Evolutionary conservation across 1,140 invertebrate genomes (phyloP), one percentile per base, ranked within the genome.

Genomic region (Anoplophora glabripennis): DNA sequence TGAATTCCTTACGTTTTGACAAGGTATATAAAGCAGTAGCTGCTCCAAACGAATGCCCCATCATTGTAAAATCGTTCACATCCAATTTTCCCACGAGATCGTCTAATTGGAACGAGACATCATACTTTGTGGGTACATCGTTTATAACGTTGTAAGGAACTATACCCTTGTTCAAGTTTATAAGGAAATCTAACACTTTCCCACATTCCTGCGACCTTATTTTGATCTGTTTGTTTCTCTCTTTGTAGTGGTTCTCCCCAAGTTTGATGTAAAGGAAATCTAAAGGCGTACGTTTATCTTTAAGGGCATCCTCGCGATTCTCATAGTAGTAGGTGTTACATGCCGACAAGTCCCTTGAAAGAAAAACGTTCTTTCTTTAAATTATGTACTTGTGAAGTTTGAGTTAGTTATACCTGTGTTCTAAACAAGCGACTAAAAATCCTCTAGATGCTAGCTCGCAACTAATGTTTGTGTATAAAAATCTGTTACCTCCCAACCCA

Each of bases 31-130:
- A 66, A 33, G 80, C 76, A 3, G 86, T 84, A 9, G 84, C 81
- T 8, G 81, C 86, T 8, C 87, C 87, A 77, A 89, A 88, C 1
- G 85, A 87, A 75, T 88, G 86, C 0, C 87, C 87, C 49, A 80
- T 79, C 28, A 87, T 75, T 1, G 78, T 73, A 3, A 82, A 75
- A 56, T 74, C 72, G 5, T 75, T 68, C 11, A 86, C 44, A 69
- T 88, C 83, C 47, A 89, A 65, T 12, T 77, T 72, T 15, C 77
- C 79, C 74, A 84, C 71, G 7, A 80, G 70, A 64, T 72, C 65
- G 12, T 52, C 42, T 11, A 76, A 56, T 21, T 66, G 57, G 52
- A 75, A 74, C 0, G 69, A 51, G 8, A 41, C 42, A 9, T 59
- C 35, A 17, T 57, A 38, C 0, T 63, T 14, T 5, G 45, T 41